Evolutionary conservation across 2,797 vertebrate genomes (phyloP), one percentile per base, ranked within the genome.

Genomic region (Microcaecilia unicolor): DNA sequence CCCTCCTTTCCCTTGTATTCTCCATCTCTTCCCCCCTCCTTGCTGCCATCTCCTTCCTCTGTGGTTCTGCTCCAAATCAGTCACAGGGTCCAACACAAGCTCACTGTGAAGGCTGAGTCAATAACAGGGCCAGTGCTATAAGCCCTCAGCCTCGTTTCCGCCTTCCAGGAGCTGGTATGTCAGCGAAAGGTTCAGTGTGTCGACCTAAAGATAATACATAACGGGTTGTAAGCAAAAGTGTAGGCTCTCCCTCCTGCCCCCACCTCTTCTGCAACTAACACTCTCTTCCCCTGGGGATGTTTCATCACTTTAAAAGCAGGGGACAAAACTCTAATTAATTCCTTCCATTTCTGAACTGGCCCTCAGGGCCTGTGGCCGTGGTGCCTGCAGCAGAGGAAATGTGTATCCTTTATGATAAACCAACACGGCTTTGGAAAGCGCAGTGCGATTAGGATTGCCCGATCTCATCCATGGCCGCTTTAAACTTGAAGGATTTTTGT

Each of bases 321-420:
- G 72, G 76, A 77, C 65, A 80, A 80, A 80, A 93, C 90, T 90
- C 88, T 90, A 92, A 98, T 98, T 97, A 96, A 96, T 93, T 97
- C 89, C 86, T 88, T 89, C 85, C 86, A 81, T 86, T 92, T 90
- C 88, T 91, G 89, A 97, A 91, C 86, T 72, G 80, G 80, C 69
- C 90, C 92, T 69, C 70, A 76, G 83, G 78, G 92, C 81, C 79
- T 80, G 67, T 82, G 83, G 83, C 78, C 67, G 56, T 59, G 81
- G 80, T 81, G 83, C 74, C 88, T 77, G 88, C 72, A 77, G 91
- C 90, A 67, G 78, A 76, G 85, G 84, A 90, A 91, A 90, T 91
- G 90, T 96, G 93, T 88, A 85, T 89, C 88, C 89, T 97, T 92
- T 95, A 86, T 92, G 93, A 97, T 97, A 97, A 97, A 94, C 72